Conservation (phyloP, 92 coral and sea anemone genomes). For the Palythoa grandis region DNA sequence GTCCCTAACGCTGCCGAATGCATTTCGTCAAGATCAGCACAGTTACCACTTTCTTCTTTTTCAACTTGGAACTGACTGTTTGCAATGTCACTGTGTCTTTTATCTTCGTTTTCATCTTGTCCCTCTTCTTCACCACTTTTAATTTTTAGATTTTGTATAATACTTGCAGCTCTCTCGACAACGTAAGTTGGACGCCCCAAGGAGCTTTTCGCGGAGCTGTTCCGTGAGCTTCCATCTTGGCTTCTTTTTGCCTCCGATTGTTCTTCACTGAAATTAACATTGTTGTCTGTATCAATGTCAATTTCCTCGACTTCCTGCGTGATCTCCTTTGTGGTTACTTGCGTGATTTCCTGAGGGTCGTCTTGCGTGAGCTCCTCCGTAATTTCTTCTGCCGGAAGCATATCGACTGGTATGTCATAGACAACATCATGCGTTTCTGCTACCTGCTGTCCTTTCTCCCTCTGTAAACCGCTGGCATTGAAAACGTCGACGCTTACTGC, state of each 20-base stretch:
- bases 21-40: not conserved
- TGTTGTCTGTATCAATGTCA: conserved; percentile 15
- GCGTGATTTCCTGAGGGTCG: conserved; percentile 33
- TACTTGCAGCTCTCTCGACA: not conserved
- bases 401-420: conserved; percentile 49
- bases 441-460: conserved; percentile 64
- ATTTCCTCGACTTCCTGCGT: conserved; percentile 14
- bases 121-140: not conserved
- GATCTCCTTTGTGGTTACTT: conserved; percentile 16
- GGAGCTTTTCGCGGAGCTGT: not conserved
- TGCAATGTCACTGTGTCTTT: not conserved
- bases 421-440: conserved; percentile 38
- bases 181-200: not conserved
- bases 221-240: not conserved
- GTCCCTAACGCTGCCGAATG: not conserved
- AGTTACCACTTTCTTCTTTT: not conserved
- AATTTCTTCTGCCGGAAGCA: conserved; percentile 62
- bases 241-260: conserved; percentile 12
- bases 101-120: not conserved
- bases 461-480: conserved; percentile 68
- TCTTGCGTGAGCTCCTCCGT: conserved; percentile 39
- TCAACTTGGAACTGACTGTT: not conserved
- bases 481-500: conserved; percentile 45
- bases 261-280: not conserved
- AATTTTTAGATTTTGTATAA: not conserved